Conservation (phyloP, 2,797 vertebrate species). For the Leucoraja ocellata region DNA sequence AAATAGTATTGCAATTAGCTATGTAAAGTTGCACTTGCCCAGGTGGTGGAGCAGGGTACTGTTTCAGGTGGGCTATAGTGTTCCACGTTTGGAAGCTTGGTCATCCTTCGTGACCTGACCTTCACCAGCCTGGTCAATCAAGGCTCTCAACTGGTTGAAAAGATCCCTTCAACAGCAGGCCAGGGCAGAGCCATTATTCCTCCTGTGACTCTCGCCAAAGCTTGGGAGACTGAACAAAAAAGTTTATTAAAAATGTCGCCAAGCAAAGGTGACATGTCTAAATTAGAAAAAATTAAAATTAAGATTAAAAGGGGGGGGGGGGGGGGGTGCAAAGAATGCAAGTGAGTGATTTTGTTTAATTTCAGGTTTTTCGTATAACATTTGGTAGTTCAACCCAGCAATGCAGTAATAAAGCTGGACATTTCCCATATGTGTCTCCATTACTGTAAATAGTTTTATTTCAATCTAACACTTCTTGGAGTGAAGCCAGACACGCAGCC, state of each 20-base stretch:
- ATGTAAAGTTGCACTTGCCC: too few species aligned
- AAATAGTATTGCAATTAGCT: background rate
- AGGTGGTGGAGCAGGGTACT: background rate
- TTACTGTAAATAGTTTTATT: background rate
- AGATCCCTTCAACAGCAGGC: too few species aligned
- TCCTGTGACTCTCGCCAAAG: background rate
- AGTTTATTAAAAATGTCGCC: background rate
- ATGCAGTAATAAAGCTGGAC: background rate
- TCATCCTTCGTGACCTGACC: background rate
- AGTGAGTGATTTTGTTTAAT: background rate
- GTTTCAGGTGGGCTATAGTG: background rate
- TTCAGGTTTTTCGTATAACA: background rate
- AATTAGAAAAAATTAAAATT: background rate
- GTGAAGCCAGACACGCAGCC: background rate
- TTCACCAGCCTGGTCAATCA: too few species aligned
- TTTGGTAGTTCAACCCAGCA: background rate
- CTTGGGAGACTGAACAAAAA: background rate
- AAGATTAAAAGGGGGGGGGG: background rate
- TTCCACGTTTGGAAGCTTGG: background rate
- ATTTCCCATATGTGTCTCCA: background rate
- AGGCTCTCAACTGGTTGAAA: background rate
- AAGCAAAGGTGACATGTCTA: background rate
- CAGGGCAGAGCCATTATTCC: background rate
- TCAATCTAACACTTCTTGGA: background rate
- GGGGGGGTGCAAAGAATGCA: too few species aligned